Evolutionary conservation across 1,140 invertebrate species (phyloP).

Genomic region (Trachymyrmex cornetzi): DNA sequence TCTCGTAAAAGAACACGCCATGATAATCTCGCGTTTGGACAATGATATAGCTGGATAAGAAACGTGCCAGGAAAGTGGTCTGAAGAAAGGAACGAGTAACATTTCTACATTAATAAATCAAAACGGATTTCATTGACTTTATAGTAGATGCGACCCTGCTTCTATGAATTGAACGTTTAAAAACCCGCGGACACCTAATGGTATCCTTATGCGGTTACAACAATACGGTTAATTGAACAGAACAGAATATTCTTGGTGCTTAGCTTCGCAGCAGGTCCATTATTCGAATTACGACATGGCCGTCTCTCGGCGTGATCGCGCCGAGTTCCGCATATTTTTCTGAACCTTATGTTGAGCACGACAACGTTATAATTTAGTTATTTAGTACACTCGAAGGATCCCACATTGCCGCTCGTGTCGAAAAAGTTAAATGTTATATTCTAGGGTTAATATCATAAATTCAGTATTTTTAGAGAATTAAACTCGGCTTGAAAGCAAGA

Average conservation of each 20-base stretch:
- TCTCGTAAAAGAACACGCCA: background rate
- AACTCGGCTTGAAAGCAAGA: background rate
- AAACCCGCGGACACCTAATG: constrained; percentile 47
- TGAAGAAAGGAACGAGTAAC: background rate
- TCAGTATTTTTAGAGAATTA: background rate
- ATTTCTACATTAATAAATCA: background rate
- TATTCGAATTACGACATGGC: constrained; percentile 58
- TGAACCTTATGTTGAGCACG: background rate
- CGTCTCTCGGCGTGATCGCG: constrained; percentile 37
- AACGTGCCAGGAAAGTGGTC: no score
- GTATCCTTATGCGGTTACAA: constrained; percentile 53
- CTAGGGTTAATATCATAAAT: background rate
- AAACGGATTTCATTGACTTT: background rate
- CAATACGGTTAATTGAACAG: constrained; percentile 58
- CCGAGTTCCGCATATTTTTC: constrained; percentile 50
- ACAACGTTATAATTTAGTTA: constrained; percentile 55
- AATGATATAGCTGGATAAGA: background rate
- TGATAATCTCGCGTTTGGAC: background rate
- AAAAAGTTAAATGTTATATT: background rate
- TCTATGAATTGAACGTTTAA: constrained; percentile 33
- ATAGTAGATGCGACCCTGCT: constrained; percentile 35
- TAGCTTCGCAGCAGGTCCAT: constrained; percentile 48
- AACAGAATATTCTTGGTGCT: constrained; percentile 41
- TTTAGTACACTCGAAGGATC: background rate
- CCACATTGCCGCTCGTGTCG: background rate